Evolutionary conservation across 1,140 invertebrate species (phyloP).

Genomic region (Drosophila chauvacae): DNA sequence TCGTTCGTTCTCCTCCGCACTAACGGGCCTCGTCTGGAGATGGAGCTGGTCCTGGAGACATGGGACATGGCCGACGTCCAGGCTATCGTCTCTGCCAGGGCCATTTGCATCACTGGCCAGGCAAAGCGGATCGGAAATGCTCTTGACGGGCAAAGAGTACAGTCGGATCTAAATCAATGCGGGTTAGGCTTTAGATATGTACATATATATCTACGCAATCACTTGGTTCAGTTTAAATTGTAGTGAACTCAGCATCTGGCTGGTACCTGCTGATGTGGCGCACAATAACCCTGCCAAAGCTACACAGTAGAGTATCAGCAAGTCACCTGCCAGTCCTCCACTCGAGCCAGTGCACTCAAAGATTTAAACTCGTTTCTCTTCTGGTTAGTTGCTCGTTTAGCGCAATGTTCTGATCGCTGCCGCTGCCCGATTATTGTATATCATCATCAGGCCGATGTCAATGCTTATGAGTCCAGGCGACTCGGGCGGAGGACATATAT

Average conservation of each 20-base stretch:
- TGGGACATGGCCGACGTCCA: constrained; percentile 17
- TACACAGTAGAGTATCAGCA: constrained; percentile 10
- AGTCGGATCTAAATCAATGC: not conserved
- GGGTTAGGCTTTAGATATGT: not conserved
- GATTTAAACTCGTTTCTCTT: constrained; percentile 39
- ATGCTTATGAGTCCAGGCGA: constrained; percentile 57
- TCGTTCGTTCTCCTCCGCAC: constrained; percentile 39
- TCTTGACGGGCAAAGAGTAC: constrained; percentile 4
- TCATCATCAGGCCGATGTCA: constrained; percentile 69
- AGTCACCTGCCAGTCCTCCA: not conserved
- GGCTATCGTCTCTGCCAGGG: constrained; percentile 48
- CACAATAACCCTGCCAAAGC: not conserved
- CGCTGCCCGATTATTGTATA: constrained; percentile 78
- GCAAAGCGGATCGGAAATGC: constrained; percentile 29
- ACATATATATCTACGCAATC: not conserved
- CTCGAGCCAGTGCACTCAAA: not conserved
- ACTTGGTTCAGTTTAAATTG: not conserved
- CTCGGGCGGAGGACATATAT: not conserved
- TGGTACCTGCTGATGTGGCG: too few relatives aligned
- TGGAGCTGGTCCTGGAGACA: constrained; percentile 12
- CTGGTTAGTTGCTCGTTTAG: constrained; percentile 59
- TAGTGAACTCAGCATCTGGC: not conserved
- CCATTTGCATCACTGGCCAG: constrained; percentile 72
- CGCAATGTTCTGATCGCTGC: constrained; percentile 72
- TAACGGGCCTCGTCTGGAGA: constrained; percentile 57